Evolutionary conservation across 1,140 invertebrate species (phyloP), one percentile per base, ranked within the genome.

Genomic region (Euwallacea fornicatus): DNA sequence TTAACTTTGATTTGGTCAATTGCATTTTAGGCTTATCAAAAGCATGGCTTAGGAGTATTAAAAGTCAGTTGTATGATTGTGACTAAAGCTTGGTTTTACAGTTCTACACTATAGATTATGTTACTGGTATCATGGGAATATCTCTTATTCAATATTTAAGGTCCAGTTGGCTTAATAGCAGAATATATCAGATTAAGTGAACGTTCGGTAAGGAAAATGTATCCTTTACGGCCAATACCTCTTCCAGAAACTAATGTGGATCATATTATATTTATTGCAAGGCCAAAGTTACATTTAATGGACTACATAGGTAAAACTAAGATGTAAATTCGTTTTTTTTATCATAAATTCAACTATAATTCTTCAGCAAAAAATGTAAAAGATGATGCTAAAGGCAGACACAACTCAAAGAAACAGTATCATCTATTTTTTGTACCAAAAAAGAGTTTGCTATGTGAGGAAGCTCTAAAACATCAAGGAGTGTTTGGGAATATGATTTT

Each of bases 191-290:
- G 95, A 9, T 82, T 98, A 0, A 87, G 90, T 77, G 91, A 94
- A 72, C 88, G 94, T 78, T 89, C 90, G 76, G 91, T 93, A 10
- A 87, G 85, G 7, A 90, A 91, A 78, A 91, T 95, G 89, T 90
- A 92, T 79, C 89, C 90, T 2, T 81, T 98, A 1, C 84, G 86
- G 46, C 81, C 86, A 0, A 90, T 90, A 2, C 85, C 85, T 15
- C 81, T 93, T 7, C 89, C 90, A 4, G 82, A 86, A 41, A 85
- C 87, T 43, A 88, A 90, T 75, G 89, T 91, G 13, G 86, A 89
- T 73, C 94, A 96, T 81, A 87, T 98, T 10, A 91, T 98, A 74
- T 98, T 97, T 79, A 92, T 98, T 71, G 88, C 92, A 7, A 84
- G 95, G 74, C 93, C 95, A 7, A 88, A 91, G 75, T 82, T 96